Evolutionary conservation across 2,113 vertebrate species (phyloP), one percentile per base, ranked within the genome.

Genomic region (Corydoras maculifer): DNA sequence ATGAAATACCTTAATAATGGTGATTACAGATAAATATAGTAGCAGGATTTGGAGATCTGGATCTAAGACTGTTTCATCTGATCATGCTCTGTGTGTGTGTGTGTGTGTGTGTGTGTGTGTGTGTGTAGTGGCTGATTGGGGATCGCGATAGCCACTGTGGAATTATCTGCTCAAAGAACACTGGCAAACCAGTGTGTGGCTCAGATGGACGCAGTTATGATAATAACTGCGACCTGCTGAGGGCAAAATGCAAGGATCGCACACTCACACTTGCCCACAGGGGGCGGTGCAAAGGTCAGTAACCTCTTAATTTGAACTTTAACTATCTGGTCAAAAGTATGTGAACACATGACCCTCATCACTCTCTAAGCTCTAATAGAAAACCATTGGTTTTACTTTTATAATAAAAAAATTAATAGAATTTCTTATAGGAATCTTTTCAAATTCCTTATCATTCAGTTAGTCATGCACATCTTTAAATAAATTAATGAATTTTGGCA

Each of bases 141-240:
- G 95, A 98, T 82, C 72, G 88, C 65, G 89, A 98, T 78, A 89
- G 85, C 48, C 93, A 94, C 69, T 99, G 97, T 68, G 91, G 91
- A 80, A 86, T 90, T 68, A 87, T 90, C 61, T 99, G 97, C 88
- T 86, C 93, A 57, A 85, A 91, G 80, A 91, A 90, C 13, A 91
- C 92, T 68, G 85, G 89, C 75, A 97, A 94, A 62, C 91, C 94
- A 0, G 88, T 99, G 76, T 99, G 97, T 25, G 96, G 93, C 54
- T 99, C 96, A 0, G 96, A 99, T 0, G 92, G 96, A 70, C 89
- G 91, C 78, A 96, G 90, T 0, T 99, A 99, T 0, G 96, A 99
- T 68, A 95, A 92, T 0, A 90, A 84, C 90, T 99, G 97, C 0
- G 95, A 98, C 62, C 93, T 94, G 85, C 96, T 97, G 91, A 90